Evolutionary conservation across 2,888 invertebrate species (phyloP), one percentile per base, ranked within the genome.

Genomic region (Philaethria dido): DNA sequence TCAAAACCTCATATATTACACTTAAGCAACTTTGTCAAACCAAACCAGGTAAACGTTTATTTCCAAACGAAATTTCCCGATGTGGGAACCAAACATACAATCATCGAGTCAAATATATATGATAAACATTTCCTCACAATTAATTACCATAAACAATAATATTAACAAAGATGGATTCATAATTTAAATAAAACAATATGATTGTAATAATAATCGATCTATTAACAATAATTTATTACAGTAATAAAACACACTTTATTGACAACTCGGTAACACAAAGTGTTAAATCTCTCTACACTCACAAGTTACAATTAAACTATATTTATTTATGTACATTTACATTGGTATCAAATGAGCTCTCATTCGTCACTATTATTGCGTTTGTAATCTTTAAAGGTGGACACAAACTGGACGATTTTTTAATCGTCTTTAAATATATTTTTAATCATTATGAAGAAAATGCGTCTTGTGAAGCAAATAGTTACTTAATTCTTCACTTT

Each of bases 191-290:
- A 83, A 82, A 83, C 77, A 71, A 71, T 16, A 62, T 39, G 63
- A 73, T 73, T 80, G 86, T 89, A 88, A 88, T 82, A 80, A 81
- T 89, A 89, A 86, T 87, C 83, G 83, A 89, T 92, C 86, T 92
- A 92, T 90, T 92, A 91, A 92, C 90, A 90, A 91, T 90, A 91
- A 89, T 88, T 89, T 88, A 89, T 89, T 88, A 88, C 85, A 85
- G 74, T 86, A 85, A 85, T 87, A 86, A 88, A 88, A 88, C 84
- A 80, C 87, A 88, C 88, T 85, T 80, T 79, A 78, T 80, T 77
- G 82, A 84, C 85, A 82, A 82, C 78, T 81, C 78, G 78, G 68
- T 73, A 80, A 85, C 88, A 87, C 85, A 77, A 83, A 78, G 84
- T 84, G 88, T 80, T 80, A 80, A 77, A 77, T 69, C 72, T 73